Evolutionary conservation across 2,888 invertebrate genomes (phyloP).

Genomic region (Drosophila macrothrix): DNA sequence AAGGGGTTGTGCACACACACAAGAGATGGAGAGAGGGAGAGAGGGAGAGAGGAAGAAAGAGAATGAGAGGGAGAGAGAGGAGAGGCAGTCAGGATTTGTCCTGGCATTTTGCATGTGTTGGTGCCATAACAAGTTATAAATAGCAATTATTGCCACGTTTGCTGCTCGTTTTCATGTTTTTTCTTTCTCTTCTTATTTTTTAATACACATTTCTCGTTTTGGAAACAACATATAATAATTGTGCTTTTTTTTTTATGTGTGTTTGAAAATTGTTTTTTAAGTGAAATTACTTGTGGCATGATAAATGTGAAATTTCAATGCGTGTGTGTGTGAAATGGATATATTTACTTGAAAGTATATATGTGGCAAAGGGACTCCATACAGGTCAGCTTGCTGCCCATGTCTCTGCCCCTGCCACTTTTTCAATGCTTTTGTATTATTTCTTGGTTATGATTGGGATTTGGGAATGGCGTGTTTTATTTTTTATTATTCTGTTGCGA

Average conservation of each 20-base stretch:
- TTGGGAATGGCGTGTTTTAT: slow-evolving; percentile 46
- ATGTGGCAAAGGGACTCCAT: slow-evolving; percentile 35
- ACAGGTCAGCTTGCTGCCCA: slow-evolving; percentile 59
- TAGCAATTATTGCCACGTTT: slow-evolving; percentile 73
- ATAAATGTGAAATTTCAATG: slow-evolving; percentile 33
- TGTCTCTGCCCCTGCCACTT: slow-evolving; percentile 6
- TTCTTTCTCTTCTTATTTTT: neutral
- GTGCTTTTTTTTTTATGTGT: slow-evolving; percentile 69
- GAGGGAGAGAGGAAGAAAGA: neutral
- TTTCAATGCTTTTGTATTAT: slow-evolving; percentile 29
- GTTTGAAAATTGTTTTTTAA: slow-evolving; percentile 78
- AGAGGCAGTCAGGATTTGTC: slow-evolving; percentile 42
- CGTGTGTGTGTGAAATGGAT: slow-evolving; percentile 25
- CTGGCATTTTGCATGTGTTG: slow-evolving; percentile 72
- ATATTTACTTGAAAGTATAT: slow-evolving; percentile 38
- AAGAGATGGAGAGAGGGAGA: slow-evolving; percentile 1
- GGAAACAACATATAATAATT: slow-evolving; percentile 76
- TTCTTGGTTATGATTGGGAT: neutral
- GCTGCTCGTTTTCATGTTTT: slow-evolving; percentile 19
- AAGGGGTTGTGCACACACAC: slow-evolving; percentile 67
- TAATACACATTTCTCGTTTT: slow-evolving; percentile 65
- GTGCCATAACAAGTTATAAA: slow-evolving; percentile 79
- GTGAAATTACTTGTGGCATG: slow-evolving; percentile 69
- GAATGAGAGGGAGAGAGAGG: neutral
- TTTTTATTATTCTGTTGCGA: neutral